A percentile compares a stretch with the other conserved stretches of the same genome.
These are phyloP conservation scores for Drosophila stalkeri DNA, from an alignment of 2,888 invertebrate species.

Conservation along the genomic window DNA sequence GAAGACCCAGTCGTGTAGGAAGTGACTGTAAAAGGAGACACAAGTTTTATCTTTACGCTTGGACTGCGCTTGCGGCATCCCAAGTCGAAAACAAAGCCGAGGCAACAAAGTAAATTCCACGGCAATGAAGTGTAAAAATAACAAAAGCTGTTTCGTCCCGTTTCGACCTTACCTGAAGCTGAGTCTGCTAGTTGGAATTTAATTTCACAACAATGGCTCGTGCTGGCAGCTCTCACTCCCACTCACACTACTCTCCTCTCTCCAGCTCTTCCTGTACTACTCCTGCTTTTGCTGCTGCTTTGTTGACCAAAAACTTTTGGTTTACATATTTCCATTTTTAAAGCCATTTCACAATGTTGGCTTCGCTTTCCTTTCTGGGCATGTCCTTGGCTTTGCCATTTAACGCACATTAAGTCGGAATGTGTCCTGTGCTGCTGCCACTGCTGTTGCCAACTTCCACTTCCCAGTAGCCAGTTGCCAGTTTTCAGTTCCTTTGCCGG, in stretches of 20 bases:
- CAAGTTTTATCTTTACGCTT: constrained; percentile 80
- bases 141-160: constrained; percentile 67
- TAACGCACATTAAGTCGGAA: constrained; percentile 78
- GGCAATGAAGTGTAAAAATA: constrained; percentile 80
- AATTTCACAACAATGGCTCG: constrained; percentile 75
- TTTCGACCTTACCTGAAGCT: constrained; percentile 19
- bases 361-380: constrained; percentile 20
- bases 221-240: constrained; percentile 1
- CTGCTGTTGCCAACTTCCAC: constrained; percentile 23
- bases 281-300: background rate
- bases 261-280: background rate
- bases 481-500: constrained; percentile 63
- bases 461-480: constrained; percentile 23
- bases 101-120: constrained; percentile 77
- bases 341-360: constrained; percentile 53
- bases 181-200: constrained; percentile 70
- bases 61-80: constrained; percentile 67
- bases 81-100: constrained; percentile 69
- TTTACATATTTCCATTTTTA: constrained; percentile 78
- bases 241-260: background rate
- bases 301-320: constrained; percentile 74
- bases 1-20: constrained; percentile 11
- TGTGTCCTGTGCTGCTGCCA: constrained; percentile 59
- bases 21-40: constrained; percentile 56
- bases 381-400: constrained; percentile 56